A percentile compares a stretch with the other conserved stretches of the same genome.
Conservation (phyloP, 1,140 invertebrate genomes). For the Venturia canescens region DNA sequence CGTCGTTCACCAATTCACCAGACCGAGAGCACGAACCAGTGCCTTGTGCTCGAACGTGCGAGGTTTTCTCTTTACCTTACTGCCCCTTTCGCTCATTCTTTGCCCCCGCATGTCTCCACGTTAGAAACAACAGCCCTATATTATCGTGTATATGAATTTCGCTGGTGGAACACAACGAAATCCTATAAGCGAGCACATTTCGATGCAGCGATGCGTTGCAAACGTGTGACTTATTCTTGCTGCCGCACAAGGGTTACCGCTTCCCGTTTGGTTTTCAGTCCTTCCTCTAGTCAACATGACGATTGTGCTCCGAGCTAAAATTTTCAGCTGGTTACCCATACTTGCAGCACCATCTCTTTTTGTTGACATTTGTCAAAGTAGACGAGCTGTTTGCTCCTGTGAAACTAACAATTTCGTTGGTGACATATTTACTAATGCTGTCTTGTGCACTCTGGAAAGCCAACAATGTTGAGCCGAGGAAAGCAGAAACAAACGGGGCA, state of each 20-base stretch:
- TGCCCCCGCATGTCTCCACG: background rate
- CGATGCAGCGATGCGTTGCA: background rate
- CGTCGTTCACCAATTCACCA: conserved; percentile 58
- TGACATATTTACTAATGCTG: background rate
- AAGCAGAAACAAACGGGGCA: background rate
- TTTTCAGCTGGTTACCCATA: background rate
- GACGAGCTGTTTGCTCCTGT: too few relatives aligned
- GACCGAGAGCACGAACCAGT: conserved; percentile 50
- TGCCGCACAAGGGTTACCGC: background rate
- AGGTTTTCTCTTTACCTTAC: conserved; percentile 61
- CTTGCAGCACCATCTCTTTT: background rate
- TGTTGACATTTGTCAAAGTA: background rate
- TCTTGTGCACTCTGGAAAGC: background rate
- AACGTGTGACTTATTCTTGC: background rate
- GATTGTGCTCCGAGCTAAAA: background rate
- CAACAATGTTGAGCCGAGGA: background rate
- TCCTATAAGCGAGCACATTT: background rate
- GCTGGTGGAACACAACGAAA: background rate
- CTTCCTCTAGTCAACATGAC: background rate
- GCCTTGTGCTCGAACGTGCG: conserved; percentile 54
- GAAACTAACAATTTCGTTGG: background rate
- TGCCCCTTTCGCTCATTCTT: conserved; percentile 25
- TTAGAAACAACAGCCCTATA: background rate
- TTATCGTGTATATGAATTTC: background rate
- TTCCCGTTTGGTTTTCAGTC: conserved; percentile 16